A percentile compares a stretch with the other conserved stretches of the same genome.
phyloP scores from a whole-genome alignment of 2,113 vertebrate species.

The Vulpes lagopus region DNA sequence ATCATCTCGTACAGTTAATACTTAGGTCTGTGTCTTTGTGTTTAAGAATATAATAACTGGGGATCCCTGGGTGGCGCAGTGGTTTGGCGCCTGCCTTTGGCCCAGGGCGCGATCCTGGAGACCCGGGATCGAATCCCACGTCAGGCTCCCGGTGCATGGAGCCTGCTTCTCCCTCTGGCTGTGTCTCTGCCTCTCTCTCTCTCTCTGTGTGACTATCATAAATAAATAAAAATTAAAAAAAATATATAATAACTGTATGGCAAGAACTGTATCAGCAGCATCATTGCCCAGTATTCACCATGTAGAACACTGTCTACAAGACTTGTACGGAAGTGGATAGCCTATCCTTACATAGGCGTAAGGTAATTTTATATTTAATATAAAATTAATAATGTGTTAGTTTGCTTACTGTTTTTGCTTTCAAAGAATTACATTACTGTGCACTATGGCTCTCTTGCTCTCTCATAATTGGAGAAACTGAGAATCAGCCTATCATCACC shows the following conservation, averaged over 20 bases:
- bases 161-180: too few species aligned
- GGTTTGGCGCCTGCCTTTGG: too few species aligned
- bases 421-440: not conserved
- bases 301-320: not conserved
- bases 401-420: not conserved
- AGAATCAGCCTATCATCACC: not conserved
- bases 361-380: not conserved
- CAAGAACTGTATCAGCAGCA: not conserved
- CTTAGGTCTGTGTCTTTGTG: not conserved
- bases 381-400: not conserved
- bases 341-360: not conserved
- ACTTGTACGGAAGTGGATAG: not conserved
- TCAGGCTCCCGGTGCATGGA: too few species aligned
- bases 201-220: too few species aligned
- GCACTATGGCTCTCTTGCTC: not conserved
- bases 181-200: too few species aligned
- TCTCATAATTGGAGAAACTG: not conserved
- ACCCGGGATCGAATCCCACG: too few species aligned
- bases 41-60: not conserved
- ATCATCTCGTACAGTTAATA: not conserved
- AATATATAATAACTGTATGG: not conserved
- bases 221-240: too few species aligned
- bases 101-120: too few species aligned
- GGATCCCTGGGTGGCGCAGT: too few species aligned
- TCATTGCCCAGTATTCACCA: not conserved